phyloP scores from a whole-genome alignment of 2,797 vertebrate species.

The Eidolon dupreanum region DNA sequence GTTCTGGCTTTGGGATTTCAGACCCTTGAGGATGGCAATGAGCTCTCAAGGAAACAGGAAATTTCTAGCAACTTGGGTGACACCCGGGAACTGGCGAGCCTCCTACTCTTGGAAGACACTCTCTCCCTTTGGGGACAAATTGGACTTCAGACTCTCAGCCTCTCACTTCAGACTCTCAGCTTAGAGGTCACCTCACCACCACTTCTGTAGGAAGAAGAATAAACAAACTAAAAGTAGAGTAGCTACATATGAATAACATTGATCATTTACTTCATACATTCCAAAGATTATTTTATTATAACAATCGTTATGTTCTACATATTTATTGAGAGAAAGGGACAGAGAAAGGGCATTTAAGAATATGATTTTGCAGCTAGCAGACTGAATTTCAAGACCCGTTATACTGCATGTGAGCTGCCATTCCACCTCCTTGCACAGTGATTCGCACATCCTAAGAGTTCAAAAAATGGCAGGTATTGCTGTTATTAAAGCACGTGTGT shows the following conservation, averaged over 20 bases:
- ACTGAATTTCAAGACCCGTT: neutral
- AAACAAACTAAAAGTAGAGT: neutral
- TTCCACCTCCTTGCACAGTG: accelerated
- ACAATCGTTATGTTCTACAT: neutral
- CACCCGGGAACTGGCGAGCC: too few relatives aligned
- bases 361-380: neutral
- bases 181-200: neutral
- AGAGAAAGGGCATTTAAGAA: neutral
- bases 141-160: neutral
- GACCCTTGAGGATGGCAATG: neutral
- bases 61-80: neutral
- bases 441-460: neutral
- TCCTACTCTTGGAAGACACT: neutral
- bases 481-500: neutral
- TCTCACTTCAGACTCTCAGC: neutral
- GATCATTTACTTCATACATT: neutral
- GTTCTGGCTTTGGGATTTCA: neutral
- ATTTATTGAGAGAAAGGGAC: neutral
- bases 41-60: neutral
- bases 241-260: too few relatives aligned
- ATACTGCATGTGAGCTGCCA: accelerated
- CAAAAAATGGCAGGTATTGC: neutral
- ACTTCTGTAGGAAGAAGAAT: neutral
- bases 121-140: neutral
- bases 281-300: neutral